Base-by-base conservation (phyloP, 64 coral and sea anemone species). In the Montipora capricornis region DNA sequence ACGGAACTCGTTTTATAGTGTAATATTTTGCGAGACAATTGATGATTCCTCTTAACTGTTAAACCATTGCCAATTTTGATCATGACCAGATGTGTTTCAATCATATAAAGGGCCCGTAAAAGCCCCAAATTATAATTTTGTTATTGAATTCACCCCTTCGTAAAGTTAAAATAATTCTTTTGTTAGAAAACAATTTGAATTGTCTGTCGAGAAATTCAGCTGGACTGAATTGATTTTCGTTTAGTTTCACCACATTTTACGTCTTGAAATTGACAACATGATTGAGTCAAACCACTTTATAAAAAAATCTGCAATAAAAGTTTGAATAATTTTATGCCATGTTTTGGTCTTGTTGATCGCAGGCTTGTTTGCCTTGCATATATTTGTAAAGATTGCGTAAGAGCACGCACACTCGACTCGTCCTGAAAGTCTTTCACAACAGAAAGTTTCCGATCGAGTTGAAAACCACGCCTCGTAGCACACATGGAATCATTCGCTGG, bases 151-250 rank as follows among this genome's bases (percentile, higher is more conserved):
- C 61, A 84, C 37, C 59, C 66, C 68, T 86, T 73, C 71, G 47
- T 86, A 71, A 86, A 86, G 20, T 86, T 48, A 71, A 24, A 1
- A n/a, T 13, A 50, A 71, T 24, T 73, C 68, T n/a, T 8, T 84
- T 48, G 10, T 84, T 47, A 8, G 45, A 69, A 45, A 44, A 15
- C 60, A 68, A 68, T 47, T 49, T 68, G 44, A 49, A 78, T 70
- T 86, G 47, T 44, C 46, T 69, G 67, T 50, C 17, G 47, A 71
- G 11, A 46, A 49, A 86, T 86, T 86, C 82, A 86, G 82, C 82
- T 50, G 82, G 82, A 50, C 82, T 86, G 82, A 49, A 71, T 86
- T 5, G 6, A 86, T 29, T 14, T 46, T 67, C 14, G n/a, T 73
- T 20, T 22, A 49, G 62, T 46, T 86, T 3, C 10, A 86, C 20